Evolutionary conservation across 2,888 invertebrate genomes (phyloP), one percentile per base, ranked within the genome.

Genomic region (Sesia apiformis): DNA sequence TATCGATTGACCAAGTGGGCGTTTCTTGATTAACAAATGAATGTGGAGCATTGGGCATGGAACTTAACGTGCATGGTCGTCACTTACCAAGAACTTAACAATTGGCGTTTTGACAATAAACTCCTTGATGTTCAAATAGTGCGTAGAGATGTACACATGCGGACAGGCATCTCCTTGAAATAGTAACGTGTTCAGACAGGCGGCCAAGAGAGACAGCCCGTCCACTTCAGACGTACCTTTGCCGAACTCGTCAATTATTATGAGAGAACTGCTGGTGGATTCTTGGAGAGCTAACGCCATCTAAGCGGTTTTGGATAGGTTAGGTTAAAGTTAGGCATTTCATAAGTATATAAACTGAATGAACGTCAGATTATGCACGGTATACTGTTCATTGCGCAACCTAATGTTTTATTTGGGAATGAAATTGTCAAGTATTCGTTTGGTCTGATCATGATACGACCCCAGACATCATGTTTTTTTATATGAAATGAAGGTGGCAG

Each of bases 231-330:
- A 83, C 1, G 97, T 97, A 57, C 97, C 96, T 76, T 94, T 94
- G 3, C 97, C 97, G 85, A 97, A 96, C 85, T 97, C 97, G 81
- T 98, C 98, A 43, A 97, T 89, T 40, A 98, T 85, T 0, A 98
- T 89, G 3, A 98, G 80, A 0, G 96, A 95, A 58, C 88, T 83
- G 0, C 88, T 74, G 0, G 91, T 91, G 0, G 93, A 92, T 62
- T 92, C 92, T 62, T 92, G 90, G 3, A 96, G 77, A 3, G 95
- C 94, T 23, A 92, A 82, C 3, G 95, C 91, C 87, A 96, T 93
- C 96, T 96, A 67, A 5, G 42, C 7, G 42, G 7, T 42, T 42
- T 42, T 42, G 1, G 42, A 42, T 42, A 23, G 23, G 23, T 23
- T 23, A 23, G 1, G 1, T 23, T 23, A 23, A 23, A 23, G 23